phyloP scores from a whole-genome alignment of 2,888 invertebrate species.

The Drosophila maculinotata region DNA sequence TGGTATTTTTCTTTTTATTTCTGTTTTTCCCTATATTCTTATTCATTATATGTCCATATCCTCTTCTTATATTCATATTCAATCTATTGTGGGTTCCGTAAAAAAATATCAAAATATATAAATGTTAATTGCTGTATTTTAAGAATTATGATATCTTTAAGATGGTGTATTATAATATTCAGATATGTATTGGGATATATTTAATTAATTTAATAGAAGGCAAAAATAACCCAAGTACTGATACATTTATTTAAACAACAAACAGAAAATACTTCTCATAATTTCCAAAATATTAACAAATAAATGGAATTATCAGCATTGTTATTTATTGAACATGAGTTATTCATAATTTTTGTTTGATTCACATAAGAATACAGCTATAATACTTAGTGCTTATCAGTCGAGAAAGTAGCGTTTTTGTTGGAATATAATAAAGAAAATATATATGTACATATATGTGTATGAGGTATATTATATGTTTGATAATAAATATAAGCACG shows the following conservation, averaged over 20 bases:
- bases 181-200: too few relatives aligned
- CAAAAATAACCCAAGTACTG: too few relatives aligned
- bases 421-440: conserved; percentile 13
- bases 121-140: too few relatives aligned
- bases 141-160: too few relatives aligned
- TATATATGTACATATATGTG: neutral
- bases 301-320: conserved; percentile 29
- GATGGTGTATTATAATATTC: too few relatives aligned
- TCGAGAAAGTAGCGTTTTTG: conserved; percentile 27
- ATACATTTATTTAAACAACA: neutral
- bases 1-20: neutral
- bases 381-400: conserved; percentile 32
- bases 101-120: too few relatives aligned
- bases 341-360: conserved; percentile 41
- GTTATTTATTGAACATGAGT: conserved; percentile 31
- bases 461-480: neutral
- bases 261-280: neutral
- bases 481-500: conserved; percentile 15
- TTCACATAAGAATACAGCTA: conserved; percentile 13
- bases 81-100: too few relatives aligned
- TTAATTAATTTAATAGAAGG: too few relatives aligned
- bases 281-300: neutral
- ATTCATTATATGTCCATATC: neutral
- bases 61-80: too few relatives aligned
- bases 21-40: too few relatives aligned